phyloP scores from a whole-genome alignment of 2,797 vertebrate genomes.

The Oreochromis grahami region DNA sequence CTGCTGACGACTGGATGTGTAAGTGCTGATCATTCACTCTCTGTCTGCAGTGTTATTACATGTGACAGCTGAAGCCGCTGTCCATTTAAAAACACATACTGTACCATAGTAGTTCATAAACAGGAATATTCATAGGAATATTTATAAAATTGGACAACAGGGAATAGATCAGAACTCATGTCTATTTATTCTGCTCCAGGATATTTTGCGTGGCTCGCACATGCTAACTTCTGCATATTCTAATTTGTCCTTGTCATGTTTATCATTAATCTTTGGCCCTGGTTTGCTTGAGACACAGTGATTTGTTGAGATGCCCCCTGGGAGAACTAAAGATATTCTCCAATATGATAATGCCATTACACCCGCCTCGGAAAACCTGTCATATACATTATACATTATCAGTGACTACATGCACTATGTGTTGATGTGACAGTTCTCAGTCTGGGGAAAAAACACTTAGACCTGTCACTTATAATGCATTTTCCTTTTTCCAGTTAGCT shows the following conservation, averaged over 20 bases:
- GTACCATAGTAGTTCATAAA: slow-evolving; percentile 27
- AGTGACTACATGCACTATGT: slow-evolving; percentile 59
- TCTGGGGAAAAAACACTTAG: slow-evolving; percentile 50
- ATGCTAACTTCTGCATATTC: slow-evolving; percentile 73
- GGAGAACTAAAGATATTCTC: slow-evolving; percentile 72
- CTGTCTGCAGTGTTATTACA: slow-evolving; percentile 21
- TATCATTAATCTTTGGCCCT: slow-evolving; percentile 83
- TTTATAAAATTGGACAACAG: slow-evolving; percentile 48
- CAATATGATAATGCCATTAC: slow-evolving; percentile 79
- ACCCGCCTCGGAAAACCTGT: slow-evolving; percentile 68
- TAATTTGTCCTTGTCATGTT: slow-evolving; percentile 83
- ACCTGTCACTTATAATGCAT: slow-evolving; percentile 49
- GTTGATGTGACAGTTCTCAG: slow-evolving; percentile 71
- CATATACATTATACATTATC: slow-evolving; percentile 80
- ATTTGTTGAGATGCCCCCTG: slow-evolving; percentile 71
- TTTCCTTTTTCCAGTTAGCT: slow-evolving; percentile 12
- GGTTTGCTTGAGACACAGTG: slow-evolving; percentile 63
- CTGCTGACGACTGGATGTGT: neutral
- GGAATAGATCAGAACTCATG: slow-evolving; percentile 44
- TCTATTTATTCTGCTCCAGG: slow-evolving; percentile 67
- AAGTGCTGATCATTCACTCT: slow-evolving; percentile 19
- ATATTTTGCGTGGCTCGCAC: slow-evolving; percentile 61
- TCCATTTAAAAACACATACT: slow-evolving; percentile 35
- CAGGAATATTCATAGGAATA: slow-evolving; percentile 26
- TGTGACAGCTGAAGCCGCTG: slow-evolving; percentile 37